Evolutionary conservation across 2,888 invertebrate genomes (phyloP).

Genomic region (Isotomurus palustris): DNA sequence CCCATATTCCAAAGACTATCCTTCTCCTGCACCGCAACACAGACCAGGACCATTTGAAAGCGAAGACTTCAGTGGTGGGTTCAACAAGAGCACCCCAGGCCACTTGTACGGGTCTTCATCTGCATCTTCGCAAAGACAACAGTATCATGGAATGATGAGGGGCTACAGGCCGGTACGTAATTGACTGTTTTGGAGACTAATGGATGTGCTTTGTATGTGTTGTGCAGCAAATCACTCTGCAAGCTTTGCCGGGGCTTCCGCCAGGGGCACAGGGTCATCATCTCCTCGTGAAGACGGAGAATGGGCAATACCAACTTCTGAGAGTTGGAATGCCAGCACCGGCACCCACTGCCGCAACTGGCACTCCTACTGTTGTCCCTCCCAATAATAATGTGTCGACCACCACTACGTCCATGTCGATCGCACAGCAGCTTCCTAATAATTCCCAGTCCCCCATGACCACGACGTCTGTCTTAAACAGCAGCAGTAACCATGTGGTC

Average conservation of each 20-base stretch:
- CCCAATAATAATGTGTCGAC: slow-evolving; percentile 34
- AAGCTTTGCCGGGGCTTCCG: slow-evolving; percentile 78
- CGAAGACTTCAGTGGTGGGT: slow-evolving; percentile 18
- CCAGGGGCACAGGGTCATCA: slow-evolving; percentile 71
- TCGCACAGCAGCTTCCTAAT: slow-evolving; percentile 40
- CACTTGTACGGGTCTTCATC: too few species aligned
- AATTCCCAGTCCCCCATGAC: slow-evolving; percentile 26
- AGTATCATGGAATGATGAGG: slow-evolving; percentile 41
- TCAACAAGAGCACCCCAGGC: slow-evolving; percentile 10
- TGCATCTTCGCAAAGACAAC: slow-evolving; percentile 32
- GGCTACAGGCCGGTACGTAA: slow-evolving; percentile 45
- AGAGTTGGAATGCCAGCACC: slow-evolving; percentile 78
- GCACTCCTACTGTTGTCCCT: slow-evolving; percentile 45
- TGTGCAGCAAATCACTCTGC: slow-evolving; percentile 73
- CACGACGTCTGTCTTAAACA: slow-evolving; percentile 2
- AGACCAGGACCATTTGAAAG: slow-evolving; percentile 20
- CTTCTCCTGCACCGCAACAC: slow-evolving; percentile 4
- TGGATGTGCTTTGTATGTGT: slow-evolving; percentile 48
- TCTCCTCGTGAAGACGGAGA: slow-evolving; percentile 91
- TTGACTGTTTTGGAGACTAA: slow-evolving; percentile 42
- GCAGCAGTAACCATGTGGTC: slow-evolving; percentile 7
- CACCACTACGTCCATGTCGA: slow-evolving; percentile 35
- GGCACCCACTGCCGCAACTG: slow-evolving; percentile 52
- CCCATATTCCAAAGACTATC: too few species aligned
- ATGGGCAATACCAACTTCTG: slow-evolving; percentile 89